A percentile compares a stretch with the other conserved stretches of the same genome.
Evolutionary conservation across 2,113 vertebrate genomes (phyloP).

Genomic region (Lampris incognitus): DNA sequence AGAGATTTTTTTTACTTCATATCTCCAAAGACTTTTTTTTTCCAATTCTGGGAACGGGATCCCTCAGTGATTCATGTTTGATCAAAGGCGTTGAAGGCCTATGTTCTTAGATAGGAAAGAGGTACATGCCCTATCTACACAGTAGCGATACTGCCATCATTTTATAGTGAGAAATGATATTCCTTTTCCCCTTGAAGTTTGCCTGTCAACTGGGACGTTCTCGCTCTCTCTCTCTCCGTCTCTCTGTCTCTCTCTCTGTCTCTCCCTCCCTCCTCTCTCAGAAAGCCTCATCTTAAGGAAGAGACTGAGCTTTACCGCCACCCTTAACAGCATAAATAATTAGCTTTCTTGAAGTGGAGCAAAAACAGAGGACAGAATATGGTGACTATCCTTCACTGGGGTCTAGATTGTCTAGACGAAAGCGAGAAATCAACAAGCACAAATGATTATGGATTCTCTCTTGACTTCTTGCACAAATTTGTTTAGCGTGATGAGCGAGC

Average conservation of each 20-base stretch:
- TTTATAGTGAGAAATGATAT: no score
- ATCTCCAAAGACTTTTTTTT: background rate
- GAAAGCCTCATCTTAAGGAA: background rate
- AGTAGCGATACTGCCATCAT: no score
- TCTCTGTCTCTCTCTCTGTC: background rate
- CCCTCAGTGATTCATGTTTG: background rate
- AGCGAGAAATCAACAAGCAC: background rate
- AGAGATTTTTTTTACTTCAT: background rate
- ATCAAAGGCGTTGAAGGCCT: background rate
- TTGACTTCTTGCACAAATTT: slow-evolving; percentile 23
- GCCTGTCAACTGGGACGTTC: no score
- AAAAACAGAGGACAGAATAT: background rate
- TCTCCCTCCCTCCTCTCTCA: background rate
- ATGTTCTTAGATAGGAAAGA: background rate
- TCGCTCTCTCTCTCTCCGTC: background rate
- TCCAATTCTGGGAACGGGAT: background rate
- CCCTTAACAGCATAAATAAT: background rate
- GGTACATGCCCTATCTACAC: no score
- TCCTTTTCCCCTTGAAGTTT: no score
- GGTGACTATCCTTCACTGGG: slow-evolving; percentile 3
- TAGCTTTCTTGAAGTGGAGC: background rate
- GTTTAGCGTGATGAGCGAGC: slow-evolving; percentile 26
- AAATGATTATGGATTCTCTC: slow-evolving; percentile 17
- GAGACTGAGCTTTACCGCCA: background rate
- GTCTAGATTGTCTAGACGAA: background rate